Conservation (phyloP, 2,888 invertebrate genomes). For the Cantharis nigra region DNA sequence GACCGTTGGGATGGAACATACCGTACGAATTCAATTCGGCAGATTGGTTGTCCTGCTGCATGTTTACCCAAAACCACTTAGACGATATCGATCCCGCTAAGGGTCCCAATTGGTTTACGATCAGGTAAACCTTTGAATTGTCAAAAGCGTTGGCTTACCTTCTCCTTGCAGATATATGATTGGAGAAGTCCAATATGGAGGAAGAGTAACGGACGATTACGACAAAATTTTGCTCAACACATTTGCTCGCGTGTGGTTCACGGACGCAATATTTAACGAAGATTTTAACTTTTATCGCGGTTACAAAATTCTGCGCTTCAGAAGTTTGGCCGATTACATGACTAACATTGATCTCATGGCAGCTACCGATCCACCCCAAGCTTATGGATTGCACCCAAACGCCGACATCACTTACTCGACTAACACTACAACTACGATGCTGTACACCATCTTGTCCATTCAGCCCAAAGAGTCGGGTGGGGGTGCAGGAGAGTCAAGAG, state of each 20-base stretch:
- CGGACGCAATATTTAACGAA: conserved; percentile 73
- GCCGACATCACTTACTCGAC: conserved; percentile 90
- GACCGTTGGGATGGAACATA: conserved; percentile 91
- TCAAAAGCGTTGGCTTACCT: not conserved
- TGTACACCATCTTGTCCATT: conserved; percentile 81
- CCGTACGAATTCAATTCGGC: conserved; percentile 90
- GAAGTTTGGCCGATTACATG: conserved; percentile 73
- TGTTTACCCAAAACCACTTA: conserved; percentile 86
- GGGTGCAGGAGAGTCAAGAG: conserved; percentile 79
- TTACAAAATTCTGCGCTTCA: conserved; percentile 73
- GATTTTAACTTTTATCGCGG: conserved; percentile 78
- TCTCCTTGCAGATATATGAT: conserved; percentile 74
- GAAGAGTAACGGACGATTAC: conserved; percentile 88
- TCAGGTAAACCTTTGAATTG: conserved; percentile 58
- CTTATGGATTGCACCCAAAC: conserved; percentile 86
- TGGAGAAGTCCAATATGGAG: conserved; percentile 89
- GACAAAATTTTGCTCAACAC: conserved; percentile 82
- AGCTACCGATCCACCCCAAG: conserved; percentile 80
- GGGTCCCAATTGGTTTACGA: conserved; percentile 76
- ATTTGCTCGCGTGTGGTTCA: conserved; percentile 77
- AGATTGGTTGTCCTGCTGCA: conserved; percentile 84
- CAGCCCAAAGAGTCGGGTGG: conserved; percentile 84
- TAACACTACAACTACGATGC: conserved; percentile 70
- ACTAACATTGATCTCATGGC: conserved; percentile 76
- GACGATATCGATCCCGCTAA: conserved; percentile 78